Evolutionary conservation across 2,888 invertebrate genomes (phyloP), one percentile per base, ranked within the genome.

Genomic region (Lochmaea crataegi): DNA sequence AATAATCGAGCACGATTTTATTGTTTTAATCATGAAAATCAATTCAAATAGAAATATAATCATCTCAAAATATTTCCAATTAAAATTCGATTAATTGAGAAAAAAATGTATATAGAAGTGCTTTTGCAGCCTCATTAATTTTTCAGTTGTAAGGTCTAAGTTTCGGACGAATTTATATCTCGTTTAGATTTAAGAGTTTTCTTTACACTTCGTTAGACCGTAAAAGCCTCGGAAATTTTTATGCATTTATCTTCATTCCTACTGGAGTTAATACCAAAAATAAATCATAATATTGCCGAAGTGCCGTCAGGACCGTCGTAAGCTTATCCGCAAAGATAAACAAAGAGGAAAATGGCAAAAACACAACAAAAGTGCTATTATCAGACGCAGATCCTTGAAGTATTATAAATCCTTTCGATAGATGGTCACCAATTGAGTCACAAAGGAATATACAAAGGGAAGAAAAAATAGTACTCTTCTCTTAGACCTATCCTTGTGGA

Each of bases 211-310:
- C 68, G 68, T 68, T 68, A 69, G 63, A 53, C 56, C 51, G 63
- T 26, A 63, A 63, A 63, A 63, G 53, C 69, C 41, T 41, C 22
- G 56, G 22, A 53, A 63, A 63, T 63, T 69, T 63, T 63, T 61
- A 68, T 69, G 53, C 63, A 63, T 69, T 63, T 63, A 69, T 69
- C 56, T 69, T 69, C 61, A 69, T 69, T 69, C 51, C n/a, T 69
- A 12, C 56, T 41, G 41, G 61, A 22, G 18, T 58, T 67, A 68
- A 61, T 48, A 61, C 32, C 42, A 10, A 45, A 68, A 68, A 68
- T 68, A 45, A 68, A 68, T 68, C 68, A 68, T 60, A 60, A 48
- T 48, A n/a, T 14, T 68, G 32, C 51, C 60, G 42, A 68, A 41
- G 41, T 61, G 26, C 48, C 32, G 32, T 16, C 61, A 68, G 60